Evolutionary conservation across 2,797 vertebrate species (phyloP).

Genomic region (Aphelocoma californica): DNA sequence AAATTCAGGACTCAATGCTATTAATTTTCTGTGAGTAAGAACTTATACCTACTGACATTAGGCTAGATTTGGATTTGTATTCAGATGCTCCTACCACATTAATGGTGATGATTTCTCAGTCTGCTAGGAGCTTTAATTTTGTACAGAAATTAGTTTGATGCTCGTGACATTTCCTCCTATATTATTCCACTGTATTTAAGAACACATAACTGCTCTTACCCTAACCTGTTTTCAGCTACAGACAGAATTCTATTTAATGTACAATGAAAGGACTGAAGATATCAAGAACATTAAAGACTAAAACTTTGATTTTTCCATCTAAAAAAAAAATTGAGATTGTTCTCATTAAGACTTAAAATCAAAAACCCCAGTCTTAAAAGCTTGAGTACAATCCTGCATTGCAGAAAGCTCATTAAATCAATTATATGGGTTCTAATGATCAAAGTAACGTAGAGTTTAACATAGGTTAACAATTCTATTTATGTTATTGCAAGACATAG

Average conservation of each 20-base stretch:
- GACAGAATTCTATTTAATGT: background rate
- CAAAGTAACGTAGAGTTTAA: background rate
- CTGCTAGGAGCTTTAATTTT: conserved; percentile 37
- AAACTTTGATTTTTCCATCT: background rate
- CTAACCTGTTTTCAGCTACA: background rate
- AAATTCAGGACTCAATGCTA: conserved; percentile 32
- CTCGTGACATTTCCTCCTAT: background rate
- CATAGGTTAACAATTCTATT: background rate
- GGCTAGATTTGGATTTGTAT: conserved; percentile 23
- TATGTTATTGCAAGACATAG: background rate
- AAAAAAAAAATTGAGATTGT: background rate
- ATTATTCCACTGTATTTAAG: background rate
- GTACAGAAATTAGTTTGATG: conserved; percentile 24
- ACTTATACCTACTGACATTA: background rate
- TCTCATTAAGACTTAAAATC: background rate
- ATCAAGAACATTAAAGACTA: background rate
- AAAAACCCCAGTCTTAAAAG: accelerated
- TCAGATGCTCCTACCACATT: background rate
- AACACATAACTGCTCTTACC: background rate
- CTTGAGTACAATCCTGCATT: background rate
- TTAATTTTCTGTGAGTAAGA: conserved; percentile 23
- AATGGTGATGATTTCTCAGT: conserved; percentile 1
- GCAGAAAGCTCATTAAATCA: background rate
- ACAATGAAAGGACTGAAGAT: background rate
- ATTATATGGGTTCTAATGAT: background rate